Evolutionary conservation across 2,797 vertebrate genomes (phyloP), one percentile per base, ranked within the genome.

Genomic region (Brachyalestes nurse): DNA sequence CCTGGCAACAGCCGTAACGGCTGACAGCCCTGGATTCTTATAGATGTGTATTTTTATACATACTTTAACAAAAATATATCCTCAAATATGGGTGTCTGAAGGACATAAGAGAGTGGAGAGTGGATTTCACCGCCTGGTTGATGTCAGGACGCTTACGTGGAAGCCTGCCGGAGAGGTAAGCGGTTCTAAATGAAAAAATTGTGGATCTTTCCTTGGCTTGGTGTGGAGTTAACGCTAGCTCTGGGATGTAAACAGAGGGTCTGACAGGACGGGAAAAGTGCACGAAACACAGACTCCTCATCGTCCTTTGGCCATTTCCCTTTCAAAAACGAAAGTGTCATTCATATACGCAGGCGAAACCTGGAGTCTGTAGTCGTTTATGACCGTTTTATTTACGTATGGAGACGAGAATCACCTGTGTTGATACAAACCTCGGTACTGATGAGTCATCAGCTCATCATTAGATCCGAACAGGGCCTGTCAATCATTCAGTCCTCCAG

Each of bases 111-210:
- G n/a, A 70, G 72, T 21, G 49, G 57, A 8, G 21, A 28, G 72
- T n/a, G 40, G 23, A 55, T 25, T 17, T 25, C 61, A 16, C 55
- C 12, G 55, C n/a, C 21, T n/a, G 78, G 6, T 19, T 7, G 67
- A 62, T 72, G 64, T 74, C 13, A 75, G 72, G 72, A 83, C 42
- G 53, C 16, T 38, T 47, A 28, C 55, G 77, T 28, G 53, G 53
- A 17, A 71, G 47, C 21, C 69, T 53, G 47, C 66, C 60, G 38
- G 7, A 72, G 45, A 71, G 77, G 77, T 79, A 72, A 72, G 77
- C 49, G 0, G 7, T 10, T 51, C 12, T 14, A 51, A 13, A 13
- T 28, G 1, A 28, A 28, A 28, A 28, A 1, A 1, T 28, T 28
- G 28, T 28, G 28, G 28, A 28, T 28, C 28, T 28, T 28, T 28